Base-by-base conservation (phyloP, 2,113 vertebrate genomes). In the Chloebia gouldiae region DNA sequence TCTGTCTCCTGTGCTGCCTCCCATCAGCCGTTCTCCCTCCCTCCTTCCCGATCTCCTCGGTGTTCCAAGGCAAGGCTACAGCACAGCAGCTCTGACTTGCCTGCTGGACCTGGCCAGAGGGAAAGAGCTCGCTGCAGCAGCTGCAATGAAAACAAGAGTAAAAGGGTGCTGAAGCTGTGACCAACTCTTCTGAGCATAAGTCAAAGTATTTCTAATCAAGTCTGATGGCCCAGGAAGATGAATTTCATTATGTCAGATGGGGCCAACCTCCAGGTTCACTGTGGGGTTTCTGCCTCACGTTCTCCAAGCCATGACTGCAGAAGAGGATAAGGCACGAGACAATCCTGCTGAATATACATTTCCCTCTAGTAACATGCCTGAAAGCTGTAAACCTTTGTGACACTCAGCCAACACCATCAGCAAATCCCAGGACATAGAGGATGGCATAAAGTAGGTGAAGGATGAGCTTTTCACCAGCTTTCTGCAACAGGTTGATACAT, bases 321-420 rank as follows among this genome's bases (percentile, higher is more conserved):
- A 70, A 25, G 21, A 75, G 30, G 14, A 19, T 18, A 49, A 76
- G 44, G 53, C 63, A 49, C 27, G 33, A 19, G n/a, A 10, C 57
- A 83, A 64, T 21, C 25, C 51, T 1, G 0, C 45, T 47, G 24
- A 20, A 37, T 31, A 16, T 1, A 37, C 0, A 1, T 39, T 76
- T 68, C 42, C 59, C 49, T 44, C 30, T 12, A 23, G 30, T 0
- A 53, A 18, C n/a, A 3, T 6, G 14, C 24, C 39, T 86, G 72
- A 86, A 77, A 89, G 22, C 63, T 49, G 56, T 14, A 21, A 50
- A 37, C 27, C 40, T 37, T 6, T 20, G 21, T 11, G 51, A 80
- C 57, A 25, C 39, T 25, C 39, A 10, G 15, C 15, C 45, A 30
- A 44, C n/a, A 37, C 20, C 33, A 23, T 11, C 45, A 72, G 27